A percentile compares a stretch with the other conserved stretches of the same genome.
Evolutionary conservation across 2,888 invertebrate species (phyloP).

Genomic region (Erebia ligea): DNA sequence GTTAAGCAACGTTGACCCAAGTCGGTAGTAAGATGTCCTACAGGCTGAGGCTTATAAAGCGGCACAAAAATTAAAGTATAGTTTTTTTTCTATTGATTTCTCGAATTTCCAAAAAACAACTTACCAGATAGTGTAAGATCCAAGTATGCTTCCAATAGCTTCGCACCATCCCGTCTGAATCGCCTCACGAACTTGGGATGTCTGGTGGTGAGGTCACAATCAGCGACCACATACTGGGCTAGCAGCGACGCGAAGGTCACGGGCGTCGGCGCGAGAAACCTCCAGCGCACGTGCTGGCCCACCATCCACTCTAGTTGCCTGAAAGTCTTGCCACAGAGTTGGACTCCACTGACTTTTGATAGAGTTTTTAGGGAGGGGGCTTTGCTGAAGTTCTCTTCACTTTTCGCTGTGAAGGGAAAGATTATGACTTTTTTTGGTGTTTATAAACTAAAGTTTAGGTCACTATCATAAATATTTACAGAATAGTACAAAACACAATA

Average conservation of each 20-base stretch:
- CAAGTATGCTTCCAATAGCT: slow-evolving; percentile 66
- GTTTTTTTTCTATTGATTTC: too few species aligned
- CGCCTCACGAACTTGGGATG: slow-evolving; percentile 71
- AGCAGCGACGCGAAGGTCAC: slow-evolving; percentile 69
- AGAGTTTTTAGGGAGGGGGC: slow-evolving; percentile 70
- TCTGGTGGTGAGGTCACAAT: slow-evolving; percentile 65
- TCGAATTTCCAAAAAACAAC: too few species aligned
- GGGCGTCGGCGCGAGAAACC: slow-evolving; percentile 69
- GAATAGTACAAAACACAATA: too few species aligned
- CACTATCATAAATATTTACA: too few species aligned
- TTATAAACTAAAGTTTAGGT: background rate
- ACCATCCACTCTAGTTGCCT: slow-evolving; percentile 78
- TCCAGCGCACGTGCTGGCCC: slow-evolving; percentile 72
- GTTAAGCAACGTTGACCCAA: too few species aligned
- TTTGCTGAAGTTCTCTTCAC: slow-evolving; percentile 71
- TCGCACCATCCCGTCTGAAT: slow-evolving; percentile 69
- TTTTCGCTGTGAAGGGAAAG: slow-evolving; percentile 60
- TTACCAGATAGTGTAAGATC: slow-evolving; percentile 74
- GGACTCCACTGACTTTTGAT: slow-evolving; percentile 64
- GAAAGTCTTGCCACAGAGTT: slow-evolving; percentile 71
- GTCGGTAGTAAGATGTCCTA: too few species aligned
- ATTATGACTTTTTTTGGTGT: background rate
- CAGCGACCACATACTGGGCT: slow-evolving; percentile 69
- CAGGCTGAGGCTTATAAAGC: too few species aligned
- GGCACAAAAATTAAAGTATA: too few species aligned